Evolutionary conservation across 2,797 vertebrate genomes (phyloP), one percentile per base, ranked within the genome.

Genomic region (Brachyalestes nurse): DNA sequence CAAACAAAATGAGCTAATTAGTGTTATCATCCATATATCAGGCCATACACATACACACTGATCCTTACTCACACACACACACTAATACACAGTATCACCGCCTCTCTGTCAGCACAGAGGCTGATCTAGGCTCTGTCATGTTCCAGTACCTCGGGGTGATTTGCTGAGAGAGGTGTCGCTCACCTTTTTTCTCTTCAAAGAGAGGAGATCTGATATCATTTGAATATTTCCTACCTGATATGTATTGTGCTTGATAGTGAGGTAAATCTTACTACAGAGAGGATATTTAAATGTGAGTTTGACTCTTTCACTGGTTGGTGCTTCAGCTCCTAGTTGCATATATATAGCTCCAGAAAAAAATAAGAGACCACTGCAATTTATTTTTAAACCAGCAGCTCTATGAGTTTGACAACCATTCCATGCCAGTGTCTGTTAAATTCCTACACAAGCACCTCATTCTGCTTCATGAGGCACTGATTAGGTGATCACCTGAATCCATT

Each of bases 1-100:
- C 92, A 95, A 95, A 94, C 94, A 94, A 95, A 95, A 95, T 85
- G 91, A 95, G 93, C 94, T 95, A 94, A 95, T 95, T 95, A 95
- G 92, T 93, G 93, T 95, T 94, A 93, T 93, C 93, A 93, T 94
- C 92, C 91, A 93, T 94, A 95, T 92, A 95, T 95, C 93, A 94
- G 92, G 88, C 91, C 89, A 90, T 91, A 91, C 91, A 89, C 92
- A 91, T 92, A 90, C 90, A 91, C 88, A 86, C 75, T 83, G 90
- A 90, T 91, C 89, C 86, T 81, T 83, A 9, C 28, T 84, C 82
- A 79, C 73, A 84, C 79, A 79, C 72, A 58, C 77, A 83, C 76
- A 61, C 51, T 40, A 73, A 80, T 40, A 38, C 70, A 77, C 55
- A 82, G 77, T 67, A 84, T 84, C 83, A 84, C 81, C 77, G 79